Conservation (phyloP, 2,888 invertebrate species). For the Herminia tarsipennalis region DNA sequence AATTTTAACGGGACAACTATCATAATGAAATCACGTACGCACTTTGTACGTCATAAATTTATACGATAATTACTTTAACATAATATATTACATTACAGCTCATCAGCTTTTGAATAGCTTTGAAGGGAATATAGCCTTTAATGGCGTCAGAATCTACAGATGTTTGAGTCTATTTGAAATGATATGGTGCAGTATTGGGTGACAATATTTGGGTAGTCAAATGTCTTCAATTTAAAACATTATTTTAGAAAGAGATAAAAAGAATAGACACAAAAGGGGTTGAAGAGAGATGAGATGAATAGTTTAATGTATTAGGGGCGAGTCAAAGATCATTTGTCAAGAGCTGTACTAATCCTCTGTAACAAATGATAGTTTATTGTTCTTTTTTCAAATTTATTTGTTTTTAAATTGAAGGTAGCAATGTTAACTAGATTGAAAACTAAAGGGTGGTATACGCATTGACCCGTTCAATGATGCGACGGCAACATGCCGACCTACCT, state of each 20-base stretch:
- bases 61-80: not conserved
- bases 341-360: not conserved
- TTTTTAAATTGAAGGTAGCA: not conserved
- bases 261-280: too few species aligned
- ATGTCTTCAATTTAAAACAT: too few species aligned
- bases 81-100: not conserved
- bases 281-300: not conserved
- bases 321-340: not conserved
- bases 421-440: not conserved
- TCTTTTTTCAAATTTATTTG: constrained; percentile 1
- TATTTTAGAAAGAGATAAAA: too few species aligned
- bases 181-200: not conserved
- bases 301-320: not conserved
- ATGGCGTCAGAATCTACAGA: not conserved
- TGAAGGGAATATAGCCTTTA: not conserved
- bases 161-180: not conserved
- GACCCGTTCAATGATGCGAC: constrained; percentile 5
- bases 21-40: not conserved
- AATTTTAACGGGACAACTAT: constrained; percentile 1
- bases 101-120: not conserved
- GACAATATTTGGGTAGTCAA: too few species aligned
- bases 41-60: not conserved
- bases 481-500: not conserved
- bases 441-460: too few species aligned
- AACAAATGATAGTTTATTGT: constrained; percentile 1